These are phyloP conservation scores for Sceloporus undulatus DNA, from an alignment of 2,113 vertebrate genomes.

Conservation along the genomic window DNA sequence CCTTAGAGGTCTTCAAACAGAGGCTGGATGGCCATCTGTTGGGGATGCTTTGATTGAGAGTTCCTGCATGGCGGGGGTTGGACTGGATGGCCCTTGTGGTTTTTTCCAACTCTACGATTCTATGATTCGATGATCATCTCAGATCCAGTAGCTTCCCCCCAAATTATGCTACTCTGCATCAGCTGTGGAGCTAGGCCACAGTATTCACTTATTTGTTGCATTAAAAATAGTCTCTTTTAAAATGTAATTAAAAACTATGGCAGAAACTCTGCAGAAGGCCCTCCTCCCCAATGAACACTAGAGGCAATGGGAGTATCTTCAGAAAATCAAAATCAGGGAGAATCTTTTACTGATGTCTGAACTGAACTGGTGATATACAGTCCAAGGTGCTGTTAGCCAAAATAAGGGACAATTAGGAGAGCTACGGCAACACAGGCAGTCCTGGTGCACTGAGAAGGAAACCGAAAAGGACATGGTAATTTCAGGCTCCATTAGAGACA, in stretches of 20 bases:
- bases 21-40: no score
- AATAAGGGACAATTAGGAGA: slow-evolving; percentile 14
- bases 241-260: not conserved
- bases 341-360: not conserved
- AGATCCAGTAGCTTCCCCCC: not conserved
- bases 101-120: no score
- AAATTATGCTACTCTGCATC: not conserved
- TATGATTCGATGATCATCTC: not conserved
- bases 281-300: no score
- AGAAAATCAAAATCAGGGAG: slow-evolving; percentile 19
- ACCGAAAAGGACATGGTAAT: slow-evolving; percentile 45
- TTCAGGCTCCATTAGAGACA: slow-evolving; percentile 67
- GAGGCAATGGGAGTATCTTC: not conserved
- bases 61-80: no score
- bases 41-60: no score
- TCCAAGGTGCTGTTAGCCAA: slow-evolving; percentile 31
- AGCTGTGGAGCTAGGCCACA: not conserved
- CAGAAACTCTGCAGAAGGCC: not conserved
- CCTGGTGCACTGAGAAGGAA: slow-evolving; percentile 37
- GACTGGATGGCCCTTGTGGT: no score
- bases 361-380: not conserved
- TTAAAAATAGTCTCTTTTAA: not conserved
- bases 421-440: slow-evolving; percentile 4
- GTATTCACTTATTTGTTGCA: not conserved
- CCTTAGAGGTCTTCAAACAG: no score